These are phyloP conservation scores for Coregonus clupeaformis DNA, from an alignment of 2,113 vertebrate genomes.

Conservation along the genomic window DNA sequence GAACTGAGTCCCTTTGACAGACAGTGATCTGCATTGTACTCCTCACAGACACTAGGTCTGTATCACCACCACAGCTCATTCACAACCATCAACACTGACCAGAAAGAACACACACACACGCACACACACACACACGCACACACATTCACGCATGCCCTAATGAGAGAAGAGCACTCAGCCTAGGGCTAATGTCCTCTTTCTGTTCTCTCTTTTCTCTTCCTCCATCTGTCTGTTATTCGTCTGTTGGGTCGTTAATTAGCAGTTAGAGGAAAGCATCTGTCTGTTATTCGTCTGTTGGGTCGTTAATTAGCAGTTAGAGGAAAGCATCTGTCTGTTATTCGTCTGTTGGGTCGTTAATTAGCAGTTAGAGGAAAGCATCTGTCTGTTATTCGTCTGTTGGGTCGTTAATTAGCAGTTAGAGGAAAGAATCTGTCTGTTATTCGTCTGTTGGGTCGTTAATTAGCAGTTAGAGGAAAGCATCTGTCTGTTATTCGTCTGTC, in stretches of 20 bases:
- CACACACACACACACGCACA: constrained; percentile 3
- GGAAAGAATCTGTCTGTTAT: too few relatives aligned
- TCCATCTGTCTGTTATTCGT: constrained; percentile 38
- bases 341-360: too few relatives aligned
- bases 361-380: too few relatives aligned
- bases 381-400: too few relatives aligned
- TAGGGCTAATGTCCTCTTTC: constrained; percentile 60
- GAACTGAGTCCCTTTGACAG: background rate
- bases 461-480: too few relatives aligned
- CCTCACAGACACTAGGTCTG: background rate
- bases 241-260: constrained; percentile 59
- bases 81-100: background rate
- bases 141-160: constrained; percentile 31
- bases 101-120: background rate
- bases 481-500: too few relatives aligned
- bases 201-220: constrained; percentile 39
- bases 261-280: constrained; percentile 22
- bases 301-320: too few relatives aligned
- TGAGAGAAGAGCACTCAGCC: constrained; percentile 57
- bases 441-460: too few relatives aligned
- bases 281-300: too few relatives aligned
- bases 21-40: constrained; percentile 1
- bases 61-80: background rate
- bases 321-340: too few relatives aligned
- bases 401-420: too few relatives aligned